A percentile compares a stretch with the other conserved stretches of the same genome.
These are phyloP conservation scores for Balaeniceps rex DNA, from an alignment of 2,113 vertebrate species.

Conservation along the genomic window DNA sequence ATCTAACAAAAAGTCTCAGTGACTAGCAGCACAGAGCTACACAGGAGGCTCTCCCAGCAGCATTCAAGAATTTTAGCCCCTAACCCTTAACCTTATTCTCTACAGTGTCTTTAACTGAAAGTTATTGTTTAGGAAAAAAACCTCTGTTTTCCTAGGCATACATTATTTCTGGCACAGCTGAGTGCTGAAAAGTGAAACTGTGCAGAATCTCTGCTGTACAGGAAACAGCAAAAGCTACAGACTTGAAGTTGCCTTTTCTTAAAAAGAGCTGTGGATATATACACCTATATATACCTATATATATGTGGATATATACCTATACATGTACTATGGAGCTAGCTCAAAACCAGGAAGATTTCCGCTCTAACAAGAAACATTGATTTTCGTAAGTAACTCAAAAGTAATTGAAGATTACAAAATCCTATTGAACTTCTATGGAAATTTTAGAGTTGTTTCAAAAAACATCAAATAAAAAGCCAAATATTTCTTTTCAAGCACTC, in stretches of 20 bases:
- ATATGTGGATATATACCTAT: too few species aligned
- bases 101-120: neutral
- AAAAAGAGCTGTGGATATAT: neutral
- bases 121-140: neutral
- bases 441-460: neutral
- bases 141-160: neutral
- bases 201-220: neutral
- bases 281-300: too few species aligned
- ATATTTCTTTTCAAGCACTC: neutral
- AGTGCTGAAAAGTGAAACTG: neutral
- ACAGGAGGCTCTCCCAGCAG: neutral
- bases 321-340: neutral
- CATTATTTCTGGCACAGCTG: neutral
- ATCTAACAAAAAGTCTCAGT: neutral
- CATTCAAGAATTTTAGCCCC: neutral
- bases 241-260: neutral
- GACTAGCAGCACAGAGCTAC: neutral
- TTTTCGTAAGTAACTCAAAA: neutral
- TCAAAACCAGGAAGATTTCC: neutral
- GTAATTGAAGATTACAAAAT: neutral
- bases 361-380: neutral
- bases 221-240: neutral
- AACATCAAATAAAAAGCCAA: neutral
- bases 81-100: neutral
- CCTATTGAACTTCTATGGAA: neutral